Evolutionary conservation across 2,888 invertebrate species (phyloP).

Genomic region (Caenorhabditis sp.): DNA sequence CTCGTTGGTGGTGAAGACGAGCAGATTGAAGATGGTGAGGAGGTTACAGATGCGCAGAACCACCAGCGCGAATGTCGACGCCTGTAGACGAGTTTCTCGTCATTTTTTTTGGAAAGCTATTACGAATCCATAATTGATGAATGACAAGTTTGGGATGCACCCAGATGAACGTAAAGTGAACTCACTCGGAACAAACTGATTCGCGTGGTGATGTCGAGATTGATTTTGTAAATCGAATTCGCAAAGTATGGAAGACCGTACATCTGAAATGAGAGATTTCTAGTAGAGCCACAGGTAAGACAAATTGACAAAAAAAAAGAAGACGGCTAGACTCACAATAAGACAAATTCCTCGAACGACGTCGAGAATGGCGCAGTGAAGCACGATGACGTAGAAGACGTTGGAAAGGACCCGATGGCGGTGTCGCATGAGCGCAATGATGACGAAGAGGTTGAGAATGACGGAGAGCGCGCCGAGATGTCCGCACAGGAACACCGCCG

Average conservation of each 20-base stretch:
- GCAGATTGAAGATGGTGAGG: conserved; percentile 78
- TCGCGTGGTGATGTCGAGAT: conserved; percentile 46
- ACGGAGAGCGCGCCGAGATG: conserved; percentile 75
- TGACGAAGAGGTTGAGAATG: conserved; percentile 76
- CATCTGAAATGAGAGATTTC: conserved; percentile 19
- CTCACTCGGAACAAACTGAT: conserved; percentile 55
- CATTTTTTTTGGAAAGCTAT: conserved; percentile 7
- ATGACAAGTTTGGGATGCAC: background rate
- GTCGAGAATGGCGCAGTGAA: conserved; percentile 78
- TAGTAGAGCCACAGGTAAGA: background rate
- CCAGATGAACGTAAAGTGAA: background rate
- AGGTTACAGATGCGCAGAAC: conserved; percentile 77
- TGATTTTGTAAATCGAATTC: conserved; percentile 55
- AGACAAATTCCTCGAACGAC: conserved; percentile 75
- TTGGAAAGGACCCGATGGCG: conserved; percentile 73
- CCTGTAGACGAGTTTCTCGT: too few relatives aligned
- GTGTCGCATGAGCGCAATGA: conserved; percentile 70
- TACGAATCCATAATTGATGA: too few relatives aligned
- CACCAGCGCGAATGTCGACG: conserved; percentile 72
- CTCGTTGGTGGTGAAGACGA: conserved; percentile 78
- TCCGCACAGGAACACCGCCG: conserved; percentile 72
- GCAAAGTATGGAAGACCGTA: conserved; percentile 63
- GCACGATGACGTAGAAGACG: conserved; percentile 78
- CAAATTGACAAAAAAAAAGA: background rate
- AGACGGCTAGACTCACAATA: conserved; percentile 54